Percentiles rank a stretch among this genome's conserved stretches.
These are phyloP conservation scores for Cathartes aura DNA, from an alignment of 2,113 vertebrate species.

Conservation along the genomic window DNA sequence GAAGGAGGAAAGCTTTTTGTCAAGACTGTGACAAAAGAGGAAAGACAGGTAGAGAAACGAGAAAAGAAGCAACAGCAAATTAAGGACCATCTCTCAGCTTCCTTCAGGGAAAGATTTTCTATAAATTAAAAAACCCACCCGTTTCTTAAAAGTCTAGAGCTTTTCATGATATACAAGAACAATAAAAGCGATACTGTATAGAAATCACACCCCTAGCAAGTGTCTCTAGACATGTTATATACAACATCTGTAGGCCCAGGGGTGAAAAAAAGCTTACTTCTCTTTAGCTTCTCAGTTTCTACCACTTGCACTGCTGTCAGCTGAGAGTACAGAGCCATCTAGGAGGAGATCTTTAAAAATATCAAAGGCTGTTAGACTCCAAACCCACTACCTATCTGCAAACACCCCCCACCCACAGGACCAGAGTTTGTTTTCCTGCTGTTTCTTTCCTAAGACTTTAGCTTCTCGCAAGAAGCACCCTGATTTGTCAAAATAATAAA, in stretches of 20 bases:
- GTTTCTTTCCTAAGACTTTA: background rate
- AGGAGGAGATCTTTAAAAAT: background rate
- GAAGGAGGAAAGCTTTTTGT: background rate
- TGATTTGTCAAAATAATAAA: background rate
- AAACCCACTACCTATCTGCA: background rate
- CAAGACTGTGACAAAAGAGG: background rate
- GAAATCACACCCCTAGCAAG: background rate
- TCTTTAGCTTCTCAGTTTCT: background rate
- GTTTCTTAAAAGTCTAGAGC: background rate
- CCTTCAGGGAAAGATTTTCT: background rate
- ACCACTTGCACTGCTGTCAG: background rate
- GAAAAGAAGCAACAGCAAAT: background rate
- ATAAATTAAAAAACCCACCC: background rate
- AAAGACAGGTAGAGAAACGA: background rate
- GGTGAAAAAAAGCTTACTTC: background rate
- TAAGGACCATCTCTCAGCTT: background rate
- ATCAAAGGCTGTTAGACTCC: background rate
- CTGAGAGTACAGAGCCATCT: background rate
- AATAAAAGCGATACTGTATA: background rate
- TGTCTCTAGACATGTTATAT: background rate
- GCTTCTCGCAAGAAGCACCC: background rate
- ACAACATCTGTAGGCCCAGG: background rate
- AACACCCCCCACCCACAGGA: accelerated
- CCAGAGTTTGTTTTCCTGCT: background rate
- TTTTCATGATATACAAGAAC: background rate